Evolutionary conservation across 2,888 invertebrate species (phyloP), one percentile per base, ranked within the genome.

Genomic region (Sepiola atlantica): DNA sequence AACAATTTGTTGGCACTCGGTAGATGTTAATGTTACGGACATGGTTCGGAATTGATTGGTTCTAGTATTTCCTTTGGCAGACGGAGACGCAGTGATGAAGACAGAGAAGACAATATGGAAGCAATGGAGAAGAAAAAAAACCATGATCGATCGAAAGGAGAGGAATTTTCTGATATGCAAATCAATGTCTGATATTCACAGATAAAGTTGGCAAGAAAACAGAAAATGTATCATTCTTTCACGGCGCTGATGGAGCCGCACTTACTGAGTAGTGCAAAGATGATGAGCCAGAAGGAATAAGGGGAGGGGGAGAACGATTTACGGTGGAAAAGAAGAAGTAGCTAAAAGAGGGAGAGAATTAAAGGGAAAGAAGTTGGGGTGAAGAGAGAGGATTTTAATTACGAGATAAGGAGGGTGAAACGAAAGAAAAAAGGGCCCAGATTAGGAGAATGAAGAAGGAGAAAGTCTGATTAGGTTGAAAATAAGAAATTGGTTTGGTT

Each of bases 161-260:
- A 77, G 77, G 16, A 77, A 32, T 77, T 77, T 77, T 77, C 77
- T 77, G 77, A 77, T 77, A 77, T 77, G 77, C 77, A n/a, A 77
- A 77, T 77, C 77, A 77, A 77, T 32, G 77, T 14, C n/a, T 77
- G 77, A 77, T 45, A 45, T 77, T 77, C 77, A 32, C 77, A 77
- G 77, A 77, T n/a, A 77, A 32, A n/a, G n/a, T 77, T 77, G 77
- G 77, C 77, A 77, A 77, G 77, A 77, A 77, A 77, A 77, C 32
- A 77, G 77, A 77, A 45, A 45, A 77, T 77, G 32, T 77, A 77
- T n/a, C 77, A 77, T 77, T 77, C 77, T 77, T 77, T 77, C n/a
- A n/a, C n/a, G 2, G 21, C 32, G 77, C 77, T 32, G 32, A 77
- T 77, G n/a, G 77, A 77, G n/a, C 77, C 32, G 45, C 45, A 77